Percentiles rank a stretch among this genome's conserved stretches.
These are phyloP conservation scores for Microcebus lehilahytsara DNA, from an alignment of 2,113 vertebrate species.

Conservation along the genomic window DNA sequence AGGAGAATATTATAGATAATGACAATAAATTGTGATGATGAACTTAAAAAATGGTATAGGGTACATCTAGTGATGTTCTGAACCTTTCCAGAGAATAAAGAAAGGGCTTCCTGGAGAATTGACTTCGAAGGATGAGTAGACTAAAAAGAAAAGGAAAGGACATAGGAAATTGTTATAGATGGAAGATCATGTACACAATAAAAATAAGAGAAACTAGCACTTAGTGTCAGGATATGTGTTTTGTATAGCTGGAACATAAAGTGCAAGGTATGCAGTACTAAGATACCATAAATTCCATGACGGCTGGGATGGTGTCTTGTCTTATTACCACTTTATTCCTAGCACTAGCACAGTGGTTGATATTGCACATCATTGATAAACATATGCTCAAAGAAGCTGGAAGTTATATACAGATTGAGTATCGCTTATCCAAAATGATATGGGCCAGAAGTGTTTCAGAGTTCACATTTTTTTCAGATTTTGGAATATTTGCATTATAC, in stretches of 20 bases:
- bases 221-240: not conserved
- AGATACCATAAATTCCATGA: not conserved
- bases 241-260: not conserved
- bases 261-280: not conserved
- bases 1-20: not conserved
- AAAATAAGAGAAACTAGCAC: not conserved
- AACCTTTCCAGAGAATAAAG: not conserved
- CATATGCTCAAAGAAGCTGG: not conserved
- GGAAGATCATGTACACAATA: not conserved
- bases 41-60: not conserved
- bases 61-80: not conserved
- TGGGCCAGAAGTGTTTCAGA: no score
- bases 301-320: not conserved
- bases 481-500: not conserved
- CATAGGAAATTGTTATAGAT: not conserved
- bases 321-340: not conserved
- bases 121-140: not conserved
- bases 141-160: not conserved
- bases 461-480: not conserved
- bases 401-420: no score
- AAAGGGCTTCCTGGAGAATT: not conserved
- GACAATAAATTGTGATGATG: not conserved
- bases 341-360: not conserved
- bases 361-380: not conserved
- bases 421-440: no score